Percentiles rank a stretch among this genome's conserved stretches.
Evolutionary conservation across 2,113 vertebrate genomes (phyloP).

Genomic region (Lepidothrix coronata): DNA sequence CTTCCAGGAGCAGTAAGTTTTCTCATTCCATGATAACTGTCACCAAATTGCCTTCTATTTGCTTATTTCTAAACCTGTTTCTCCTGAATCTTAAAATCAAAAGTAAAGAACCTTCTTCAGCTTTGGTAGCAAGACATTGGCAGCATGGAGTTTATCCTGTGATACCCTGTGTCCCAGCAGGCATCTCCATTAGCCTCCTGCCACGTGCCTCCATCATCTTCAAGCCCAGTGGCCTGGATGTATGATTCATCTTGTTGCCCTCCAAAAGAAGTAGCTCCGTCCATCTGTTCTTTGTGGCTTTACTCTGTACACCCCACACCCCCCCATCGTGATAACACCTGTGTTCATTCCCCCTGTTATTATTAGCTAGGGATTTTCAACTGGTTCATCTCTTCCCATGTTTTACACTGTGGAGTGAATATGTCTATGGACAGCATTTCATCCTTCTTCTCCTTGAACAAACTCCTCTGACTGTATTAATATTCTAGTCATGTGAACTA

Average conservation of each 20-base stretch:
- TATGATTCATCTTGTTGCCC: constrained; percentile 8
- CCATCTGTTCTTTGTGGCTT: constrained; percentile 52
- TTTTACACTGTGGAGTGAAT: background rate
- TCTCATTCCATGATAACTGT: background rate
- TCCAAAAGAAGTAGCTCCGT: background rate
- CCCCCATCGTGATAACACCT: constrained; percentile 3
- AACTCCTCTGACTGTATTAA: background rate
- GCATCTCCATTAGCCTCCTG: background rate
- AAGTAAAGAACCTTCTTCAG: background rate
- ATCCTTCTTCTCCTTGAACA: background rate
- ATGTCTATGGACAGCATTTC: background rate
- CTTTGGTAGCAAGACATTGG: background rate
- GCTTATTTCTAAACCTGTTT: background rate
- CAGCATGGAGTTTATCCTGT: background rate
- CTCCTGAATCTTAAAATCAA: background rate
- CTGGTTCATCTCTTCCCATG: background rate
- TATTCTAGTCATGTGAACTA: constrained; percentile 41
- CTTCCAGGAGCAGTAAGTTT: background rate
- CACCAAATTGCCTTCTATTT: background rate
- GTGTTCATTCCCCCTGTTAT: background rate
- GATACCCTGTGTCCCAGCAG: background rate
- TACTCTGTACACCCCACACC: background rate
- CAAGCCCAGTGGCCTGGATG: background rate
- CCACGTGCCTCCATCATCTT: background rate
- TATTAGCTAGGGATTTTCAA: constrained; percentile 22